Percentiles rank a stretch among this genome's conserved stretches.
Evolutionary conservation across 2,797 vertebrate species (phyloP).

Genomic region (Oryzias dopingdopingensis): DNA sequence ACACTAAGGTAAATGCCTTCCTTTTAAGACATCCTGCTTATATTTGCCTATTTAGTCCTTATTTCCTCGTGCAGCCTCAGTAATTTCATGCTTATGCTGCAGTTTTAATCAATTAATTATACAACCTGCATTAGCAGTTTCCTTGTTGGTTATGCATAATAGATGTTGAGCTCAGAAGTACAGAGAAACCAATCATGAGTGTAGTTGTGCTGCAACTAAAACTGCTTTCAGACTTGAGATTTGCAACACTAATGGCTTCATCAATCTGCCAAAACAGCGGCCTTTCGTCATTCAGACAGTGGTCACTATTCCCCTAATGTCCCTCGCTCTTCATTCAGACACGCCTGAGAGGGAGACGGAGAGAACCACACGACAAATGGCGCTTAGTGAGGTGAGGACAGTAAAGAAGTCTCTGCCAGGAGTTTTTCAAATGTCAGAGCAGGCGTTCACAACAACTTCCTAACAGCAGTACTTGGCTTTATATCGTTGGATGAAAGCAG

Average conservation of each 20-base stretch:
- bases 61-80: conserved; percentile 31
- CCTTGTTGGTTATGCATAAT: conserved; percentile 64
- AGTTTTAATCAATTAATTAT: conserved; percentile 65
- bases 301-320: neutral
- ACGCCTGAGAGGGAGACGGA: neutral
- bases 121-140: conserved; percentile 63
- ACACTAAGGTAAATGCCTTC: too few relatives aligned
- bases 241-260: too few relatives aligned
- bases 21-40: neutral
- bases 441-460: too few relatives aligned
- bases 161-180: conserved; percentile 53
- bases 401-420: neutral
- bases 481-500: too few relatives aligned
- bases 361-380: too few relatives aligned
- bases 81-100: conserved; percentile 52
- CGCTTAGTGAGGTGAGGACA: neutral
- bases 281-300: neutral
- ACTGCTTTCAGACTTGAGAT: neutral
- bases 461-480: too few relatives aligned
- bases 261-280: too few relatives aligned
- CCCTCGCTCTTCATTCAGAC: neutral
- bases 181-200: conserved; percentile 41
- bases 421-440: too few relatives aligned
- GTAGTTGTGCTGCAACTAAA: neutral
- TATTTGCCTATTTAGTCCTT: conserved; percentile 18